Base-by-base conservation (phyloP, 1,140 invertebrate species). In the Augochlora pura region DNA sequence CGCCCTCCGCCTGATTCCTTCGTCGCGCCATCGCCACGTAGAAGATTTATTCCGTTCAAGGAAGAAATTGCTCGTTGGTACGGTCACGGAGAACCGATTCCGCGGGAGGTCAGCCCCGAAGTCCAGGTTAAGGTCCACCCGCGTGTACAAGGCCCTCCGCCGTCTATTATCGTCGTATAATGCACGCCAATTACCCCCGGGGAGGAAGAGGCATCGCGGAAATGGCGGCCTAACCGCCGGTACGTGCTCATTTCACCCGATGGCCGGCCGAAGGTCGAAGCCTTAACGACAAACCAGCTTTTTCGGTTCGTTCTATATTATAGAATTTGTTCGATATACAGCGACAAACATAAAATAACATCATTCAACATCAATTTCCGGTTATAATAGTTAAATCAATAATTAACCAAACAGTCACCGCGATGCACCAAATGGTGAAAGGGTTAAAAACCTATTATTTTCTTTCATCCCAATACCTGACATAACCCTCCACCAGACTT, bases 21-120 rank as follows among this genome's bases (percentile, higher is more conserved):
- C 27, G 18, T 25, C 71, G 0, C 18, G 69, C 39, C 60, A 78
- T 38, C 68, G 16, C 46, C 38, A 38, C 23, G 25, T 54, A 27
- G 23, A 86, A 82, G 81, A 87, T 80, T 87, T 84, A 87, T 87
- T 87, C 72, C 75, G 54, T 84, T 72, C 62, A 82, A n/a, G 85
- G 73, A 82, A 82, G 79, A 87, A 87, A 87, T 82, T 86, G 68
- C 77, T 21, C 64, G 27, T 38, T 52, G 70, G 59, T 39, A 75
- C 66, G 68, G 72, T 86, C 85, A 87, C 82, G 85, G 76, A 84
- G 85, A 76, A 82, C 74, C 86, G 82, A 86, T 84, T 87, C 64
- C 79, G 16, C 79, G 81, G 82, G 82, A 84, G 85, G 86, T 87
- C 76, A 87, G 69, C 52, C 32, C n/a, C n/a, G n/a, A 32, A 82